phyloP scores from a whole-genome alignment of 2,888 invertebrate species.

The Graphium colonna region DNA sequence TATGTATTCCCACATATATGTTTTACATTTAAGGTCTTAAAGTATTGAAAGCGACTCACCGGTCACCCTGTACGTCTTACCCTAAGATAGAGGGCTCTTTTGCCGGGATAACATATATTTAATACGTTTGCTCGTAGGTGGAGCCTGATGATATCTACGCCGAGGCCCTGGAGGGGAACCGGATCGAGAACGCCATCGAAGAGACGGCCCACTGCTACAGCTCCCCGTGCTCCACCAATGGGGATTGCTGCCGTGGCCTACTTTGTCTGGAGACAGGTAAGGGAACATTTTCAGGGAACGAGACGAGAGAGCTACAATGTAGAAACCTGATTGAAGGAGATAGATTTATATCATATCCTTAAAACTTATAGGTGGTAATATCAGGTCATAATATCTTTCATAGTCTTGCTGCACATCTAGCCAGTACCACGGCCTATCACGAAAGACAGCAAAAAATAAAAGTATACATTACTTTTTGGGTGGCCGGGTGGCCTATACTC shows the following conservation, averaged over 20 bases:
- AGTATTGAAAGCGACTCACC: too few species aligned
- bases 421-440: not conserved
- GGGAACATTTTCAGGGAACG: not conserved
- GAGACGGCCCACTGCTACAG: conserved; percentile 87
- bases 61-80: too few species aligned
- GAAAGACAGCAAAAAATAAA: not conserved
- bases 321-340: too few species aligned
- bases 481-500: too few species aligned
- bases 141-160: conserved; percentile 67
- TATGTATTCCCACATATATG: too few species aligned
- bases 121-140: conserved; percentile 36
- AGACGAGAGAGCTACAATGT: not conserved
- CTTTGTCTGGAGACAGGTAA: conserved; percentile 82
- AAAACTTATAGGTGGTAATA: too few species aligned
- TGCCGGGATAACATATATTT: too few species aligned
- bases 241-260: conserved; percentile 90
- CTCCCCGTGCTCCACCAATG: conserved; percentile 86
- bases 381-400: too few species aligned
- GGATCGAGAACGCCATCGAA: conserved; percentile 78
- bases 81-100: too few species aligned
- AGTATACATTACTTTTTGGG: not conserved
- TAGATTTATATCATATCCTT: too few species aligned
- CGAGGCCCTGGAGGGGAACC: conserved; percentile 68
- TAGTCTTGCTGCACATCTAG: not conserved
- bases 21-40: too few species aligned